Base-by-base conservation (phyloP, 1,140 invertebrate genomes). In the Leptopilina clavipes region DNA sequence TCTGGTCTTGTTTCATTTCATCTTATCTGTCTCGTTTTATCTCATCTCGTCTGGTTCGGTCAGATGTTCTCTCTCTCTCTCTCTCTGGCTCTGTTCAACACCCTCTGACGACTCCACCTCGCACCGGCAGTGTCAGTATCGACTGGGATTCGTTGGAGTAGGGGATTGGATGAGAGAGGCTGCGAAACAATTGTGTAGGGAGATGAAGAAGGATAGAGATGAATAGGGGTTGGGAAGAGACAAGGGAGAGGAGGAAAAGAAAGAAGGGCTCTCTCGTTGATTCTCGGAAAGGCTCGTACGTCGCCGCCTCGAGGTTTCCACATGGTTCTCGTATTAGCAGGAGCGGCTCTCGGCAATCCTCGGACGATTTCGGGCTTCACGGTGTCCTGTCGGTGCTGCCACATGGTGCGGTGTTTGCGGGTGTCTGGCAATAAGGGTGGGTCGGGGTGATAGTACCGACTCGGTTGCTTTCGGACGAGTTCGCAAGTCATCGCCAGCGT, bases 31-130 rank as follows among this genome's bases (percentile, higher is more conserved):
- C 59, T 65, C 12, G 59, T 37, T 65, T 65, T 31, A 65, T 65
- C 59, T 31, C 59, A 65, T 65, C 59, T 65, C 22, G 25, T 65
- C 59, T 65, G 22, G 59, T 37, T n/a, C 25, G 59, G 59, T 65
- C 25, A 31, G 59, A 65, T 65, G 11, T 65, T 1, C 22, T 65
- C 11, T 72, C 31, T 73, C 18, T 11, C 65, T 78, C 73, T 79
- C 78, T 79, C 75, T 76, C 54, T 80, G 80, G 82, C 81, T 81
- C 76, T 80, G 85, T 84, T 87, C 84, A 86, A 85, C 86, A 87
- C 86, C 86, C 87, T 88, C 87, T 89, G 86, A 88, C 88, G 88
- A 89, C 84, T 87, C 87, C 86, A 88, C 86, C 88, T 88, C 87
- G 84, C 86, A 88, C 86, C 85, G 83, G 72, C 83, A 85, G 86